Percentiles rank a stretch among this genome's conserved stretches.
Evolutionary conservation across 2,113 vertebrate species (phyloP).

Genomic region (Noctilio leporinus): DNA sequence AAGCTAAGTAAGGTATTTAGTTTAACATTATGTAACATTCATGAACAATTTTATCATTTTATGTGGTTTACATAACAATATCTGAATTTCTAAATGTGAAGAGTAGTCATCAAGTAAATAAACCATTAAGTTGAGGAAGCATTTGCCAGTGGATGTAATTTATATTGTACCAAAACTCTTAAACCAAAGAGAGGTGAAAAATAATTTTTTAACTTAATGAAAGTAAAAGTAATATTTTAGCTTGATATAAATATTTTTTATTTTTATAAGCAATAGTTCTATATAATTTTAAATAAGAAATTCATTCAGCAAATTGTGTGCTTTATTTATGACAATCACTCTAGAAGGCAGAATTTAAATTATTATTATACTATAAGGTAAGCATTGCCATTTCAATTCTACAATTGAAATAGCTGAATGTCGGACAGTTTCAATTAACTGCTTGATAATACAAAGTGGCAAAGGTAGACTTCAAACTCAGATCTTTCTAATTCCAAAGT

Average conservation of each 20-base stretch:
- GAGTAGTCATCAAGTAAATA: background rate
- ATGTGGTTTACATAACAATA: background rate
- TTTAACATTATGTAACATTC: background rate
- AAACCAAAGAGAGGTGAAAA: background rate
- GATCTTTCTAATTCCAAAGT: background rate
- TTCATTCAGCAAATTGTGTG: background rate
- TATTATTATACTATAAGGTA: background rate
- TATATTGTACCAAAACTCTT: background rate
- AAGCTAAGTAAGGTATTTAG: background rate
- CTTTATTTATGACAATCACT: background rate
- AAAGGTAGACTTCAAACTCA: background rate
- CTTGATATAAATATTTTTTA: background rate
- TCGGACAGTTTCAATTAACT: background rate
- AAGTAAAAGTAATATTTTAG: conserved; percentile 6
- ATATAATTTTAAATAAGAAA: background rate
- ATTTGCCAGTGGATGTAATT: background rate
- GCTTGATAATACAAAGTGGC: background rate
- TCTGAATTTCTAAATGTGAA: background rate
- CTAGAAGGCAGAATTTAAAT: background rate
- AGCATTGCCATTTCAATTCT: background rate
- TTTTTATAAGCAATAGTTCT: background rate
- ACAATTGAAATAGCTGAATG: background rate
- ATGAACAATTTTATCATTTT: background rate
- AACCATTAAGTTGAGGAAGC: background rate
- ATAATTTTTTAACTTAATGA: background rate